Evolutionary conservation across 2,888 invertebrate species (phyloP).

Genomic region (Eristalinus sepulchralis): DNA sequence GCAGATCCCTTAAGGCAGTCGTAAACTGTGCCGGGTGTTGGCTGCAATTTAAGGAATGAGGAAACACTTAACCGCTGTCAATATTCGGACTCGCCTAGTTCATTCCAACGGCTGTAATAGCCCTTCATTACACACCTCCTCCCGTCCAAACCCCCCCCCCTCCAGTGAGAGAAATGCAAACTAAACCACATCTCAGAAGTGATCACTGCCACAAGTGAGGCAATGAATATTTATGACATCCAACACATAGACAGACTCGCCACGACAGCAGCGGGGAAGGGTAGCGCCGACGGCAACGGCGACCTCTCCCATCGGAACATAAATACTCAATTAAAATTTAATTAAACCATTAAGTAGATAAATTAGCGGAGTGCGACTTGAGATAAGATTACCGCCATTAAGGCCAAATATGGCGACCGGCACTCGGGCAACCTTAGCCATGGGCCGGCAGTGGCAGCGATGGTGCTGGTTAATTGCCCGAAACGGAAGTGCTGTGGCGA

Average conservation of each 20-base stretch:
- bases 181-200: not conserved
- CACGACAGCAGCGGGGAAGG: not conserved
- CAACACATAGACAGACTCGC: not conserved
- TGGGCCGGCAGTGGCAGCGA: not conserved
- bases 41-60: not conserved
- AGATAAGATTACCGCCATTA: slow-evolving; percentile 21
- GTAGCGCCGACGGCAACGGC: no score
- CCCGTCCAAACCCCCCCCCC: not conserved
- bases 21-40: not conserved
- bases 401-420: slow-evolving; percentile 18
- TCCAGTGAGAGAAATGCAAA: not conserved
- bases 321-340: slow-evolving; percentile 38
- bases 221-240: not conserved
- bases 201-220: not conserved
- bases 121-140: not conserved
- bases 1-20: not conserved
- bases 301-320: not conserved
- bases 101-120: not conserved
- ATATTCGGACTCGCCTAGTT: not conserved
- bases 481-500: slow-evolving; percentile 17
- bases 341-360: slow-evolving; percentile 46
- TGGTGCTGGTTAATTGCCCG: slow-evolving; percentile 29
- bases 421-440: not conserved
- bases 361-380: slow-evolving; percentile 31
- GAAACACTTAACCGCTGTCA: not conserved